Base-by-base conservation (phyloP, 2,888 invertebrate species). In the Cheiracanthium punctorium region DNA sequence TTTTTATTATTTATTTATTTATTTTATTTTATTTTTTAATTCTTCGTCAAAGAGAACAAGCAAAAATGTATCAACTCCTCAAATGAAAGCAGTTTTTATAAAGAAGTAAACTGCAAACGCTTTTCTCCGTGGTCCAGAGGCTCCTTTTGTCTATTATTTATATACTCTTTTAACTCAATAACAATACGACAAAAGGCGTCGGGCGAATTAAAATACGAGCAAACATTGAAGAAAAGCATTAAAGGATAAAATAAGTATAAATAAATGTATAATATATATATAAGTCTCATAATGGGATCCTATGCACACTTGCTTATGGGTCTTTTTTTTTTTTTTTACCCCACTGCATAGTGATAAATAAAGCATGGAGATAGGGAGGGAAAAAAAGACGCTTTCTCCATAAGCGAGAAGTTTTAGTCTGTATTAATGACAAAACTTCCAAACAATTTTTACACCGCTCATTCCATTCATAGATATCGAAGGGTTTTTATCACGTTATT, bases 131-230 rank as follows among this genome's bases (percentile, higher is more conserved):
- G 79, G 79, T 17, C 84, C 76, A 52, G 29, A 10, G 52, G 10
- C 30, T 67, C 43, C 84, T 29, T 79, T 85, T 85, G 84, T 85
- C 41, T 41, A 41, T 85, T 85, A 67, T 74, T 85, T 85, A 85
- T 72, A 70, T 79, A 85, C 84, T 85, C 79, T 74, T 85, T 85
- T 85, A 85, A 85, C 84, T 85, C 84, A 85, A 79, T 85, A 70
- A 76, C 73, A 69, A 52, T 29, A 14, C 58, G 28, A 85, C 84
- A 85, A 85, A 79, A 41, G 64, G 29, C 37, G 37, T 70, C 76
- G 43, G n/a, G 58, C 64, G 79, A 74, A 72, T 79, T 85, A 79
- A 85, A 85, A 85, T 69, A 74, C 74, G 79, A 85, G 74, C 84
- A 74, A 85, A 80, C 73, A 74, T 85, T 76, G 24, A 71, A 72